Evolutionary conservation across 1,140 invertebrate species (phyloP), one percentile per base, ranked within the genome.

Genomic region (Papilio machaon): DNA sequence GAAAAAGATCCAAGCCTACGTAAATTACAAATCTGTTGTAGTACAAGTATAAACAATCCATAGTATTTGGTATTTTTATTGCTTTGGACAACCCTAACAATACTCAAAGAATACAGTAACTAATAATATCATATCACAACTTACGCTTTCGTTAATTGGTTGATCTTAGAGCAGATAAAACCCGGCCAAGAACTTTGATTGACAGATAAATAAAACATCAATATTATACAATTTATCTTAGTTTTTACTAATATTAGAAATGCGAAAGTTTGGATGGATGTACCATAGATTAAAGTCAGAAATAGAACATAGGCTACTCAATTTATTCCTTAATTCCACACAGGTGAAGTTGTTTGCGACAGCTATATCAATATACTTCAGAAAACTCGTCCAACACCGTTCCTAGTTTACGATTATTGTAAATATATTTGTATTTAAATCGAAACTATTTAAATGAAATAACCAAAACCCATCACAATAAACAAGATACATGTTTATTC

Each of bases 141-240:
- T 49, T 76, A 52, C 46, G 46, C 74, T 52, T 76, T 76, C 19
- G 30, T 76, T 49, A 76, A 76, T 76, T 76, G 74, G n/a, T 52
- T 76, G 74, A 76, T 76, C 74, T 35, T 23, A 47, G 7, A 52
- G 10, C 49, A 47, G 47, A 49, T 23, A 76, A 49, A 47, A 47
- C 43, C 43, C 30, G n/a, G 23, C 47, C 47, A 13, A 47, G n/a
- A 49, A n/a, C 43, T 15, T 76, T 76, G 46, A 76, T 76, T 76
- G 74, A 76, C 46, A 49, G 74, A 76, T 73, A 73, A 73, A 73
- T 19, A 73, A 70, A 70, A 70, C 15, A 38, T 70, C 13, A 15
- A 70, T 38, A 70, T 35, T 15, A 38, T 70, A 19, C 15, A 6
- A 30, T 64, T 64, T 64, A 64, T 54, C 5, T 17, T 17, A 54